Conservation (phyloP, 2,888 invertebrate species). For the Oligia fasciuncula region DNA sequence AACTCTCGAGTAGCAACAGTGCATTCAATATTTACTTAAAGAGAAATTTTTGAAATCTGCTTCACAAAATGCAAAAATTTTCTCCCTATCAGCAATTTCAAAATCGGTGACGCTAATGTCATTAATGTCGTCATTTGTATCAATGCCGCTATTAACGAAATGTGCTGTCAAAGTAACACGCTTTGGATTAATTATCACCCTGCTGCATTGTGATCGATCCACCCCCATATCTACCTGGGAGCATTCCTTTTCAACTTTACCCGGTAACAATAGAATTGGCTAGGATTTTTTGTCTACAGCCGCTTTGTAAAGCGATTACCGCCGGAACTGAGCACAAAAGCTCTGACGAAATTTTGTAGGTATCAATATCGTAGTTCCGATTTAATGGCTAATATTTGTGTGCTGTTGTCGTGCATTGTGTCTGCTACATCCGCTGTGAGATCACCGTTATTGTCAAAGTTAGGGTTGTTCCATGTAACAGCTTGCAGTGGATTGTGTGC, state of each 20-base stretch:
- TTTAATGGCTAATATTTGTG: slow-evolving; percentile 86
- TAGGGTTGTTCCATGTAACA: slow-evolving; percentile 60
- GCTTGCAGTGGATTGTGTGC: slow-evolving; percentile 46
- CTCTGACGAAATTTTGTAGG: slow-evolving; percentile 82
- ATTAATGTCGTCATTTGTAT: slow-evolving; percentile 78
- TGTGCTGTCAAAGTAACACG: slow-evolving; percentile 78
- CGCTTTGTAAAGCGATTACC: slow-evolving; percentile 84
- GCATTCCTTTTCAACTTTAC: slow-evolving; percentile 80
- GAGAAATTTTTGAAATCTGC: slow-evolving; percentile 41
- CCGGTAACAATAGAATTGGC: slow-evolving; percentile 78
- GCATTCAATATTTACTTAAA: slow-evolving; percentile 70
- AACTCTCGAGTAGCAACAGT: slow-evolving; percentile 67
- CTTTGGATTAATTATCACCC: slow-evolving; percentile 75
- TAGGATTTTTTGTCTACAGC: slow-evolving; percentile 77
- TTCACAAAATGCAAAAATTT: slow-evolving; percentile 24
- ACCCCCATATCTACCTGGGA: slow-evolving; percentile 85
- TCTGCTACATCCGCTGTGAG: slow-evolving; percentile 79
- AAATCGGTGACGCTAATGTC: slow-evolving; percentile 70
- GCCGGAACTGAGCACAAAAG: slow-evolving; percentile 87
- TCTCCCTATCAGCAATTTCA: slow-evolving; percentile 64
- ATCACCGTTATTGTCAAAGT: slow-evolving; percentile 68
- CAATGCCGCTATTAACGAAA: slow-evolving; percentile 76
- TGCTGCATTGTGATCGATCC: slow-evolving; percentile 75
- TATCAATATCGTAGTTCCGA: slow-evolving; percentile 88
- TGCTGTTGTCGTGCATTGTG: slow-evolving; percentile 83